Base-by-base conservation (phyloP, 1,140 invertebrate species). In the Diachasma alloeum region DNA sequence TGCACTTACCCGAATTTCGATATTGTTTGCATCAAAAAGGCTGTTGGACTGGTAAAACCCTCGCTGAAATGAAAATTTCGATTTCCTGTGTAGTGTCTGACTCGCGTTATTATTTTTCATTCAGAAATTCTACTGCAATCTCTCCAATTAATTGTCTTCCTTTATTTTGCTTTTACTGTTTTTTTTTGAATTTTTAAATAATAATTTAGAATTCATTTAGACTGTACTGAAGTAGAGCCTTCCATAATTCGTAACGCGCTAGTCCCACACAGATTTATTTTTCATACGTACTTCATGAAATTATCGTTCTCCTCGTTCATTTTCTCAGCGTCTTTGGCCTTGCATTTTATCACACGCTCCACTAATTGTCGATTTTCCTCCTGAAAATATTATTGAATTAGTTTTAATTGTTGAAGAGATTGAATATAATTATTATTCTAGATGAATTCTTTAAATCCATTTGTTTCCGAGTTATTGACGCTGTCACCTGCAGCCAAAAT, bases 221-320 rank as follows among this genome's bases (percentile, higher is more conserved):
- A 37, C 15, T 37, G 19, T 22, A 48, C 63, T 44, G 22, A 42
- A 24, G 39, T 42, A 63, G 68, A 76, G 74, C 71, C 74, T 76
- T 76, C 74, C 74, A 76, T 76, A 71, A 37, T n/a, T 68, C 17
- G 72, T 73, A 68, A 75, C 53, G 63, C 46, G n/a, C 17, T n/a
- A 22, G 37, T 70, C 70, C 15, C 19, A 63, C 24, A 19, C 19
- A 63, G 1, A 63, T 63, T 63, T 63, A 53, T 26, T 63, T 63
- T 31, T 63, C 59, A 19, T 79, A 91, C 93, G 93, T 92, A 96
- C 95, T 94, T 95, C 77, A 97, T 88, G 86, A 96, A 96, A 86
- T 95, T 94, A 90, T 98, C 97, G 91, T 98, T 98, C 89, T 98
- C 96, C 90, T 96, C 94, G 85, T 98, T 98, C 92, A 98, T 93